Evolutionary conservation across 2,113 vertebrate species (phyloP), one percentile per base, ranked within the genome.

Genomic region (Mellivora capensis): DNA sequence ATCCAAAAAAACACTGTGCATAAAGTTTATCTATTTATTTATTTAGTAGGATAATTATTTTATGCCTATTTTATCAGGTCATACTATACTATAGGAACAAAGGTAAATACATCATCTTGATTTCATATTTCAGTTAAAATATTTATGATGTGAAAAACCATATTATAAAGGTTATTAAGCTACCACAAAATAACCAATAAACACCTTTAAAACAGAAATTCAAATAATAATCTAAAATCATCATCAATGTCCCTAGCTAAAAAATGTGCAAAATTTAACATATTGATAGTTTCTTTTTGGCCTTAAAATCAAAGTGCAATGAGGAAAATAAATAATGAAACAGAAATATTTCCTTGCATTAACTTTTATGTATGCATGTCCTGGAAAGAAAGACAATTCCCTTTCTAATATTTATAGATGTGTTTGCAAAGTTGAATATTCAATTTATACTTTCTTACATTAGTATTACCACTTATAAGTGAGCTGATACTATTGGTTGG

Each of bases 71-170:
- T 94, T 92, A 59, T 67, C 21, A 83, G 17, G 18, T 69, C 9
- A 54, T 29, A 27, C 6, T 39, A n/a, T 20, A 49, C 17, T 44
- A 14, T 1, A 59, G 64, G 90, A 97, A 80, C 17, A 79, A 89
- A 83, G 13, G 25, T 82, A 93, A 74, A 11, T n/a, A 64, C 2
- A 64, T 74, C 29, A 83, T 87, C 29, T 54, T 54, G n/a, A 92
- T 85, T 88, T 87, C 31, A 79, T 47, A 81, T 62, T 95, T 93
- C 11, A 79, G 54, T 93, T 97, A 91, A 93, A 88, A 83, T 83
- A 74, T 57, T 76, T 18, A 42, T 88, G 82, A 18, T 89, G 37
- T 37, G 15, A 92, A 91, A 64, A 92, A 84, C 77, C 13, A 79
- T 90, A 31, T 92, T 64, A 49, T 57, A 85, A 92, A 90, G 44